Conservation (phyloP, 2,888 invertebrate genomes). For the Drosophila neotestacea region DNA sequence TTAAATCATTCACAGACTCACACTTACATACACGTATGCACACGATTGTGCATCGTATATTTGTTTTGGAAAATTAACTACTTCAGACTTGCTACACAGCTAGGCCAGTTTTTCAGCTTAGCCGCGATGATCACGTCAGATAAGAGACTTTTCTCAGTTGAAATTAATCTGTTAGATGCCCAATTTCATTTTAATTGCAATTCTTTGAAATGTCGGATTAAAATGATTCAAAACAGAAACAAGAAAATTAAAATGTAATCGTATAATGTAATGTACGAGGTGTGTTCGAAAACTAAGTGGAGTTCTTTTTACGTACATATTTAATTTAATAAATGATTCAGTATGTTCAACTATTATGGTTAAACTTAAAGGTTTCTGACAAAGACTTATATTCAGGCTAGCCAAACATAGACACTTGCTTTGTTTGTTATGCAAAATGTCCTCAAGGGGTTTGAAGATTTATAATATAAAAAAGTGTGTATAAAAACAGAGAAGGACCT, state of each 20-base stretch:
- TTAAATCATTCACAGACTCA: constrained; percentile 25
- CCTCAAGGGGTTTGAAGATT: too few species aligned
- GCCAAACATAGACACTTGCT: too few species aligned
- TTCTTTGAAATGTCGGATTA: constrained; percentile 53
- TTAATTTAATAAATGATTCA: too few species aligned
- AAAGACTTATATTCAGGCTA: too few species aligned
- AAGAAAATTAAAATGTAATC: constrained; percentile 23
- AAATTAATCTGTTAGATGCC: constrained; percentile 49
- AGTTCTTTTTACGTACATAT: background rate
- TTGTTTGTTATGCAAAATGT: too few species aligned
- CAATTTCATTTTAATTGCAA: constrained; percentile 66
- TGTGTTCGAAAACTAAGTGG: constrained; percentile 2
- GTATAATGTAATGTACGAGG: constrained; percentile 3
- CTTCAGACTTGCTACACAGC: constrained; percentile 33
- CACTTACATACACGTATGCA: background rate
- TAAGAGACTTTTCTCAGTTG: constrained; percentile 45
- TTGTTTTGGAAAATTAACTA: constrained; percentile 35
- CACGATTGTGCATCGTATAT: constrained; percentile 27
- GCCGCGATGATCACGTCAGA: constrained; percentile 57
- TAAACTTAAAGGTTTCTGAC: too few species aligned
- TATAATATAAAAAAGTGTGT: too few species aligned
- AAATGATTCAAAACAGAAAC: constrained; percentile 42
- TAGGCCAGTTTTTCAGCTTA: constrained; percentile 54
- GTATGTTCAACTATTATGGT: too few species aligned
- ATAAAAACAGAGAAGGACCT: too few species aligned